phyloP scores from a whole-genome alignment of 2,888 invertebrate species.

The Phortica magna region DNA sequence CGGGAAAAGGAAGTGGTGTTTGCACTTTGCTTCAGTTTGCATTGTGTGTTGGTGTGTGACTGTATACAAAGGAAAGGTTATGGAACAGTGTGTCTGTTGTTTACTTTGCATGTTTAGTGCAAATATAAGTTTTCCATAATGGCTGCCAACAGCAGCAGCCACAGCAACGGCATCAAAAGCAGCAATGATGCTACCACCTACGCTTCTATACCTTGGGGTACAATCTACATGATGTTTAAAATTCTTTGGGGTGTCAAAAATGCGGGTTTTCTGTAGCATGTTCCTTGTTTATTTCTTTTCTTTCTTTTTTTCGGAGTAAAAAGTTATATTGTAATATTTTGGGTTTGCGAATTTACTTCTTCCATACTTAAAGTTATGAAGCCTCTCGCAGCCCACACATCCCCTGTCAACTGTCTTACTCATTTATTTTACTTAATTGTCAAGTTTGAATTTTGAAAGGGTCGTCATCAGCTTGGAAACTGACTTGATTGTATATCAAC shows the following conservation, averaged over 20 bases:
- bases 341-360: constrained; percentile 23
- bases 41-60: constrained; percentile 35
- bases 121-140: constrained; percentile 72
- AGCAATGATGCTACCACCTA: constrained; percentile 25
- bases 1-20: constrained; percentile 29
- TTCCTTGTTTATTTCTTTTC: too few species aligned
- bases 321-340: background rate
- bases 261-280: constrained; percentile 52
- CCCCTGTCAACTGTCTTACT: constrained; percentile 47
- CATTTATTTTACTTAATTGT: constrained; percentile 75
- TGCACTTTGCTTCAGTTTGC: background rate
- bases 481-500: constrained; percentile 19
- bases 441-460: constrained; percentile 69
- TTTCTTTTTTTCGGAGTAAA: background rate
- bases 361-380: constrained; percentile 11
- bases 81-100: constrained; percentile 40
- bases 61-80: constrained; percentile 21
- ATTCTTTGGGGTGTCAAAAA: constrained; percentile 60
- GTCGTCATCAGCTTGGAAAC: constrained; percentile 54
- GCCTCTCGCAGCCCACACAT: constrained; percentile 1
- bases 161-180: constrained; percentile 24
- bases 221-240: constrained; percentile 59
- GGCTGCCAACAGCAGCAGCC: constrained; percentile 62
- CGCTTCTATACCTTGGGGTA: constrained; percentile 65
- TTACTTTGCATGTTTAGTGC: constrained; percentile 63